These are phyloP conservation scores for Palloptera scutellata DNA, from an alignment of 2,888 invertebrate genomes.

Conservation along the genomic window DNA sequence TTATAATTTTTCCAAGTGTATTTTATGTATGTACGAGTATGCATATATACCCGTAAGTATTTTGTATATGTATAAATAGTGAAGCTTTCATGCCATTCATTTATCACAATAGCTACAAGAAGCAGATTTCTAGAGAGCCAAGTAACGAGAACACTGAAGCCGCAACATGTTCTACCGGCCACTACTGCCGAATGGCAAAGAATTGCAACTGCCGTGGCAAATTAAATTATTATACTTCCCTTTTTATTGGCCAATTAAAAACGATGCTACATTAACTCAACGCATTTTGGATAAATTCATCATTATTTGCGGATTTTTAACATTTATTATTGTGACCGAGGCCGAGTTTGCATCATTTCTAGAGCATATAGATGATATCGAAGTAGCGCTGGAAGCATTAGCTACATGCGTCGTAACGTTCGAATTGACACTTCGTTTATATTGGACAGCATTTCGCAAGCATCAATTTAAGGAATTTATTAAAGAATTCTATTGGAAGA, in stretches of 20 bases:
- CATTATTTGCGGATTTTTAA: background rate
- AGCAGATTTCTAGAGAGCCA: background rate
- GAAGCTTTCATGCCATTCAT: background rate
- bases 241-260: constrained; percentile 11
- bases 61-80: background rate
- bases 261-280: background rate
- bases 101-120: no score
- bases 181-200: constrained; percentile 13
- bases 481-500: constrained; percentile 44
- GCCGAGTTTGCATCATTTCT: background rate
- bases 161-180: constrained; percentile 7
- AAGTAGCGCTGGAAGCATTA: background rate
- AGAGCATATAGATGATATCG: constrained; percentile 1
- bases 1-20: background rate
- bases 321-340: background rate
- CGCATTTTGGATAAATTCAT: background rate
- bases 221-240: background rate
- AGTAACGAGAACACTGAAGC: background rate
- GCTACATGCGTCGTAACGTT: constrained; percentile 20
- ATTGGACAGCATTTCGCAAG: constrained; percentile 20
- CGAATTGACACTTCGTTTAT: constrained; percentile 28
- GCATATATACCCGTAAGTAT: background rate
- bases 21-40: background rate
- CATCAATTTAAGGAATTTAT: constrained; percentile 41
- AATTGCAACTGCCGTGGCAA: constrained; percentile 18